Evolutionary conservation across 1,140 invertebrate genomes (phyloP).

Genomic region (Mactra quadrangularis): DNA sequence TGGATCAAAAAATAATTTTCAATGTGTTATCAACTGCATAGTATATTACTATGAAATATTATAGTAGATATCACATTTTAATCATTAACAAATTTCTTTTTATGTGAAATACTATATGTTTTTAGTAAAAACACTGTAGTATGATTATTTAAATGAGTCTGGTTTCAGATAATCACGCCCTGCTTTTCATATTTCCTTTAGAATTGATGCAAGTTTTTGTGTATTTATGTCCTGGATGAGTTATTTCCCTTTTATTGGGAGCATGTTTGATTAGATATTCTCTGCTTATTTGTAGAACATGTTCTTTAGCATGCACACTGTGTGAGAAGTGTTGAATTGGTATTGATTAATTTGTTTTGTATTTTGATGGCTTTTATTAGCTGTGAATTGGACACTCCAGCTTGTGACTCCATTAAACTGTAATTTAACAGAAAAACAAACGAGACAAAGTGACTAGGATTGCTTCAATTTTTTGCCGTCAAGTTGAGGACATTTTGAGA

Average conservation of each 20-base stretch:
- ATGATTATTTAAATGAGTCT: conserved; percentile 41
- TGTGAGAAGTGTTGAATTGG: conserved; percentile 23
- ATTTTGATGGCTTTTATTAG: background rate
- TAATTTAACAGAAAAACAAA: too few relatives aligned
- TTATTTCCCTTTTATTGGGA: too few relatives aligned
- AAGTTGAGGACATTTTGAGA: too few relatives aligned
- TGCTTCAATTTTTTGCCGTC: too few relatives aligned
- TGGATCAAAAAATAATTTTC: too few relatives aligned
- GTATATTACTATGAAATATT: too few relatives aligned
- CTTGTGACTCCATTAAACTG: too few relatives aligned
- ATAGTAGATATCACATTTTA: conserved; percentile 13
- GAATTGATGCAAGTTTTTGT: conserved; percentile 22
- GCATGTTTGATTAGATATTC: too few relatives aligned
- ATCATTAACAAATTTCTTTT: conserved; percentile 20
- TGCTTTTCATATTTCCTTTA: conserved; percentile 1
- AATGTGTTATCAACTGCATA: too few relatives aligned
- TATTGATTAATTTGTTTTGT: conserved; percentile 23
- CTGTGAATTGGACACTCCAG: too few relatives aligned
- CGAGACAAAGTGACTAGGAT: too few relatives aligned
- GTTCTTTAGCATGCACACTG: conserved; percentile 2
- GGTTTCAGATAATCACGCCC: conserved; percentile 36
- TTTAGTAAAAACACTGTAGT: conserved; percentile 33
- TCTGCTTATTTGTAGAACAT: background rate
- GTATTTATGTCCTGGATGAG: too few relatives aligned
- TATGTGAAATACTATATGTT: conserved; percentile 33